Evolutionary conservation across 64 coral and sea anemone species (phyloP).

Genomic region (Cladopsammia gracilis): DNA sequence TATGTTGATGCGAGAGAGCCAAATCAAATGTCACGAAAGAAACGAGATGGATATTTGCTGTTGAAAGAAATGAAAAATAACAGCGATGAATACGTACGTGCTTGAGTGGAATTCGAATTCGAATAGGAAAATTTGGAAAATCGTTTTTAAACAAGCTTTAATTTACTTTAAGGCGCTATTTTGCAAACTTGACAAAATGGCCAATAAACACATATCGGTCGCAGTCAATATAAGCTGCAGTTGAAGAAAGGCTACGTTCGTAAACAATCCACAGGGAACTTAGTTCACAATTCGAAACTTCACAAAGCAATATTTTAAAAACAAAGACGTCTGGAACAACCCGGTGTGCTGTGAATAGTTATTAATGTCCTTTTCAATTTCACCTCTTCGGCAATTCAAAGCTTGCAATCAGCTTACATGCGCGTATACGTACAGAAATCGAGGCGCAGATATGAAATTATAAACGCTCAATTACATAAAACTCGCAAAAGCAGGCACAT

Average conservation of each 20-base stretch:
- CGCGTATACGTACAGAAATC: neutral
- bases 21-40: slow-evolving; percentile 29
- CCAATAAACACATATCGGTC: neutral
- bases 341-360: neutral
- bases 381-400: neutral
- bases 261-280: neutral
- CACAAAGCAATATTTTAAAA: neutral
- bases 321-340: neutral
- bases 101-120: neutral
- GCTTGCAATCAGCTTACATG: neutral
- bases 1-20: no score
- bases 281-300: neutral
- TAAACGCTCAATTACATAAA: neutral
- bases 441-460: neutral
- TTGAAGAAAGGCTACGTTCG: neutral
- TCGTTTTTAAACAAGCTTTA: neutral
- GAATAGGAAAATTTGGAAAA: no score
- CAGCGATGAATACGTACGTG: neutral
- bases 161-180: neutral
- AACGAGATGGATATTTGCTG: neutral
- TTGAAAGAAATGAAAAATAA: neutral
- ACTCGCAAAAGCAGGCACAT: neutral
- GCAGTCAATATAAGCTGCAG: no score
- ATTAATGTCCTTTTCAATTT: neutral
- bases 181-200: neutral